Conservation (phyloP, 2,888 invertebrate species). For the Celastrina argiolus region DNA sequence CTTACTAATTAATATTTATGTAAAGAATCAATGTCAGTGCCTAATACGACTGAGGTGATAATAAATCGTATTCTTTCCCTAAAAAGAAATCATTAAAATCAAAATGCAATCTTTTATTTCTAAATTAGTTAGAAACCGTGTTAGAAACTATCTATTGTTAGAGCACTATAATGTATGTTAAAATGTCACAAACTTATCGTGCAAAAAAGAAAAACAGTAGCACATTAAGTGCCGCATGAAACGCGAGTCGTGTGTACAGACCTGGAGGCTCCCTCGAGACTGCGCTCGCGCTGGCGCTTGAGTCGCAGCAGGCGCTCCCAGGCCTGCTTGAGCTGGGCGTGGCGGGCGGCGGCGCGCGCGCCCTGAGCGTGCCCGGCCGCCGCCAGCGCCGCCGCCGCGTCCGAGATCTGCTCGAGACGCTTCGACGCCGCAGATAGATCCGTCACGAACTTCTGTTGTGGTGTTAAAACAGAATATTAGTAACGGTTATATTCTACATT, state of each 20-base stretch:
- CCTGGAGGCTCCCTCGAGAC: constrained; percentile 92
- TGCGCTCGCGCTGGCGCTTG: constrained; percentile 93
- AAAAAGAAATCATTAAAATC: too few relatives aligned
- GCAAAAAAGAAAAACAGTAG: neutral
- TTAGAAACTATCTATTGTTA: too few relatives aligned
- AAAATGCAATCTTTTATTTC: too few relatives aligned
- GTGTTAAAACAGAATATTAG: neutral
- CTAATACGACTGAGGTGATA: too few relatives aligned
- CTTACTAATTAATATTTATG: neutral
- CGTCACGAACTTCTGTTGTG: constrained; percentile 87
- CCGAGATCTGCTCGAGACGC: constrained; percentile 92
- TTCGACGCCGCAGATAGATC: constrained; percentile 96
- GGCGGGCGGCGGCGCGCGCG: constrained; percentile 78
- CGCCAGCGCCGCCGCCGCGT: constrained; percentile 90
- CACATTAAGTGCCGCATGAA: neutral
- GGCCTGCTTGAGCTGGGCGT: constrained; percentile 90
- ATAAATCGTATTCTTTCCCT: too few relatives aligned
- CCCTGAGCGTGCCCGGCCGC: constrained; percentile 90
- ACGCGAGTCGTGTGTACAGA: constrained; percentile 37
- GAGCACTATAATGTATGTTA: too few relatives aligned
- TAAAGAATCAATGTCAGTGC: neutral
- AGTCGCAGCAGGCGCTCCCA: constrained; percentile 93
- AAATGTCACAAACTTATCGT: too few relatives aligned
- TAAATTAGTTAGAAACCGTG: too few relatives aligned
- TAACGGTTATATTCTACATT: neutral